Conservation (phyloP, 2,113 vertebrate genomes). For the Meriones unguiculatus region DNA sequence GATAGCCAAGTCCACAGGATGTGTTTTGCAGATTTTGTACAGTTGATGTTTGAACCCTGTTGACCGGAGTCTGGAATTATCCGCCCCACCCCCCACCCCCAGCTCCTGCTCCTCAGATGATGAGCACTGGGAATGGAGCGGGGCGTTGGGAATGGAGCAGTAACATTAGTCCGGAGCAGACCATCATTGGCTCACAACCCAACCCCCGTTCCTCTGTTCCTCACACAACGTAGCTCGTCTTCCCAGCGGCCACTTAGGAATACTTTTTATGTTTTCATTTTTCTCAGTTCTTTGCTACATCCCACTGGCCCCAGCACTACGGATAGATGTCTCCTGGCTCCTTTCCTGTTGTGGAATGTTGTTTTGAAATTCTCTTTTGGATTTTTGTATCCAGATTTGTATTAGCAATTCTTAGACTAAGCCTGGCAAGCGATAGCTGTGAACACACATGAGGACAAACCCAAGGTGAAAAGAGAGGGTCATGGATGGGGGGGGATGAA, state of each 20-base stretch:
- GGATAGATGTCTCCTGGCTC: conserved; percentile 62
- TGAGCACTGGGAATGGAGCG: background rate
- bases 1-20: conserved; percentile 19
- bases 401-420: conserved; percentile 56
- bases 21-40: conserved; percentile 43
- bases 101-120: background rate
- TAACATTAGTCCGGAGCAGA: conserved; percentile 55
- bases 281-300: conserved; percentile 54
- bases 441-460: conserved; percentile 52
- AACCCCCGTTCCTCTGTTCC: background rate
- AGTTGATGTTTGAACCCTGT: conserved; percentile 2
- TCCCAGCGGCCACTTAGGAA: conserved; percentile 69
- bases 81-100: background rate
- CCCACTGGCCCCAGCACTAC: conserved; percentile 45
- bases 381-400: conserved; percentile 64
- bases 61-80: conserved; percentile 65
- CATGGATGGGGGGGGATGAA: background rate
- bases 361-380: conserved; percentile 71
- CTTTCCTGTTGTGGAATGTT: conserved; percentile 65
- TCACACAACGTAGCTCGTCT: conserved; percentile 59
- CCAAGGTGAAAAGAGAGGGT: background rate
- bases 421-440: conserved; percentile 25
- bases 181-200: conserved; percentile 9
- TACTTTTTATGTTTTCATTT: background rate
- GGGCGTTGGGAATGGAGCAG: background rate